These are phyloP conservation scores for Bryconaethiops microstoma DNA, from an alignment of 2,797 vertebrate species.

Conservation along the genomic window DNA sequence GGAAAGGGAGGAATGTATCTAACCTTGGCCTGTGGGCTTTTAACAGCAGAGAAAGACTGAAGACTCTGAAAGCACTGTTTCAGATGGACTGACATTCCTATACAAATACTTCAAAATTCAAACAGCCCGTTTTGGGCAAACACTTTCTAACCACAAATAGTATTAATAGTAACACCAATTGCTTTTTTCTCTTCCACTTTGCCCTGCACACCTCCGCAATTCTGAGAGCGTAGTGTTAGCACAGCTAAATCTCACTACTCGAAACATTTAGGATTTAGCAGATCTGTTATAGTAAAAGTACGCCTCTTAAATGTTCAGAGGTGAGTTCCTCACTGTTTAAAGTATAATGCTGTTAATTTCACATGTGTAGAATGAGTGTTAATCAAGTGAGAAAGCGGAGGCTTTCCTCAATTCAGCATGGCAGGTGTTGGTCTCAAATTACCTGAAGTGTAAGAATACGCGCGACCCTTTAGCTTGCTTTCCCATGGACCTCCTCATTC, in stretches of 20 bases:
- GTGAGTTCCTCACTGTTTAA: not conserved
- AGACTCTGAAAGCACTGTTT: no score
- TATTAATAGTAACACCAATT: not conserved
- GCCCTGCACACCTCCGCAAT: not conserved
- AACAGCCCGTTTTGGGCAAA: no score
- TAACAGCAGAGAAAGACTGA: no score
- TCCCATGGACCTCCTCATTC: slow-evolving; percentile 21
- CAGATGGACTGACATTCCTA: no score
- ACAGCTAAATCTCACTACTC: not conserved
- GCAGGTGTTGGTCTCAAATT: slow-evolving; percentile 56
- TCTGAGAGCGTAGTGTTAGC: not conserved
- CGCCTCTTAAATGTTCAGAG: slow-evolving; percentile 1
- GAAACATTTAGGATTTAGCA: not conserved
- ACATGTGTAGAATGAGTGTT: not conserved
- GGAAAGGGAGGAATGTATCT: no score
- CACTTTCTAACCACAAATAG: no score
- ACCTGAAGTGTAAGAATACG: slow-evolving; percentile 32
- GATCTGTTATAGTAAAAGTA: not conserved
- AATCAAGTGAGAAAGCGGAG: slow-evolving; percentile 15
- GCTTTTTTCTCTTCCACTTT: not conserved
- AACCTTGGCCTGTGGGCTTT: no score
- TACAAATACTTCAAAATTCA: no score
- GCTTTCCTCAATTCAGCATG: slow-evolving; percentile 11
- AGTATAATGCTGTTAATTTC: not conserved
- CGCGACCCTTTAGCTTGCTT: slow-evolving; percentile 13